A percentile compares a stretch with the other conserved stretches of the same genome.
These are phyloP conservation scores for Triops longicaudatus DNA, from an alignment of 1,140 invertebrate genomes.

Conservation along the genomic window DNA sequence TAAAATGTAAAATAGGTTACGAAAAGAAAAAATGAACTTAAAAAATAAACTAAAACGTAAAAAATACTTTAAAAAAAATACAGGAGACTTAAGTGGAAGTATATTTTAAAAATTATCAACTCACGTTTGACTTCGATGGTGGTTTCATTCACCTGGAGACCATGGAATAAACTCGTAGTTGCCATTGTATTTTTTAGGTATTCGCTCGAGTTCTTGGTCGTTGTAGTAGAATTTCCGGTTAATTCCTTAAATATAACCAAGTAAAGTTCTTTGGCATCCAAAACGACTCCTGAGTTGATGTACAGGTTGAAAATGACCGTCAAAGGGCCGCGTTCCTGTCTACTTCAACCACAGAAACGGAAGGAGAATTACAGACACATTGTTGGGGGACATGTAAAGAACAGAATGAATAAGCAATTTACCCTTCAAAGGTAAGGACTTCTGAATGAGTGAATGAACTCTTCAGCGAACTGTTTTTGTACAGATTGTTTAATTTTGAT, in stretches of 20 bases:
- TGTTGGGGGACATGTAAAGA: neutral
- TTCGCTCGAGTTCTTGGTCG: neutral
- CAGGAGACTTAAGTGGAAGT: too few relatives aligned
- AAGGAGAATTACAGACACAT: neutral
- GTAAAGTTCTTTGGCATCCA: constrained; percentile 17
- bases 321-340: constrained; percentile 18
- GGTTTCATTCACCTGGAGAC: neutral
- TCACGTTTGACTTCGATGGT: constrained; percentile 31
- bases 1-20: neutral
- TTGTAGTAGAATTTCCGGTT: neutral
- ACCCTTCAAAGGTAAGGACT: constrained; percentile 71
- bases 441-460: constrained; percentile 59
- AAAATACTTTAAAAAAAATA: too few relatives aligned
- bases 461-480: constrained; percentile 57
- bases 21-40: neutral
- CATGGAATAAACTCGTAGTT: neutral
- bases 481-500: constrained; percentile 62
- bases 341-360: neutral
- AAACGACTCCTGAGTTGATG: neutral
- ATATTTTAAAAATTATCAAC: too few relatives aligned
- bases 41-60: too few relatives aligned
- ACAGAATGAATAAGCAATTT: constrained; percentile 33
- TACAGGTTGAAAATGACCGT: constrained; percentile 27
- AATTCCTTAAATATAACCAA: constrained; percentile 4
- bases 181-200: neutral